A percentile compares a stretch with the other conserved stretches of the same genome.
Evolutionary conservation across 2,797 vertebrate species (phyloP).

Genomic region (Cyprinodon diabolis): DNA sequence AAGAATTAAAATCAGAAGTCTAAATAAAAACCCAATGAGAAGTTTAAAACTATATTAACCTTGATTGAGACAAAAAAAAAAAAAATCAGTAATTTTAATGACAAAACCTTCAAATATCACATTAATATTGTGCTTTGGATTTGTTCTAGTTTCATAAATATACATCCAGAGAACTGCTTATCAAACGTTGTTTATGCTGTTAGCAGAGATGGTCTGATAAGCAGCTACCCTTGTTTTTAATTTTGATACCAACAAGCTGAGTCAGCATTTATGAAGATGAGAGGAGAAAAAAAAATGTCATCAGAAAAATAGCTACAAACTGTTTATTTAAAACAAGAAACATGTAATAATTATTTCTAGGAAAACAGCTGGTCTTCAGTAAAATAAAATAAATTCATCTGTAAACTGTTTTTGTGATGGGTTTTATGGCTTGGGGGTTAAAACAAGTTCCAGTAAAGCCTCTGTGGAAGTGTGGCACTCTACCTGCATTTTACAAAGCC

Average conservation of each 20-base stretch:
- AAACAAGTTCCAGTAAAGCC: conserved; percentile 10
- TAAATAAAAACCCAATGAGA: no score
- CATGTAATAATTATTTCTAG: conserved; percentile 32
- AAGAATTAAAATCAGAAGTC: no score
- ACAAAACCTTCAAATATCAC: no score
- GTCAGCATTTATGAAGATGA: conserved; percentile 41
- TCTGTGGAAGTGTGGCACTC: background rate
- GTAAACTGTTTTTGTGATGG: background rate
- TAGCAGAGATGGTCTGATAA: conserved; percentile 50
- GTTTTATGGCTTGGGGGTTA: background rate
- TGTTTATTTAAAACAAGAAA: conserved; percentile 63
- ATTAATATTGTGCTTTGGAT: no score
- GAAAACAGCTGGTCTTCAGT: background rate
- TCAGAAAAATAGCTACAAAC: conserved; percentile 39
- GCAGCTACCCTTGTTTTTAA: conserved; percentile 43
- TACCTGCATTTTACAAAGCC: conserved; percentile 21
- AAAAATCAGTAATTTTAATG: no score
- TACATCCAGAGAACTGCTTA: conserved; percentile 24
- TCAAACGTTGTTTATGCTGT: conserved; percentile 65
- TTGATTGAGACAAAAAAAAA: no score
- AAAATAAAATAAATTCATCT: conserved; percentile 2
- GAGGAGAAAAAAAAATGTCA: background rate
- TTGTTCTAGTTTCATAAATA: background rate
- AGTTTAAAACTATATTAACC: no score
- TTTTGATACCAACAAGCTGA: conserved; percentile 6